phyloP scores from a whole-genome alignment of 2,113 vertebrate species.

The Bufo bufo region DNA sequence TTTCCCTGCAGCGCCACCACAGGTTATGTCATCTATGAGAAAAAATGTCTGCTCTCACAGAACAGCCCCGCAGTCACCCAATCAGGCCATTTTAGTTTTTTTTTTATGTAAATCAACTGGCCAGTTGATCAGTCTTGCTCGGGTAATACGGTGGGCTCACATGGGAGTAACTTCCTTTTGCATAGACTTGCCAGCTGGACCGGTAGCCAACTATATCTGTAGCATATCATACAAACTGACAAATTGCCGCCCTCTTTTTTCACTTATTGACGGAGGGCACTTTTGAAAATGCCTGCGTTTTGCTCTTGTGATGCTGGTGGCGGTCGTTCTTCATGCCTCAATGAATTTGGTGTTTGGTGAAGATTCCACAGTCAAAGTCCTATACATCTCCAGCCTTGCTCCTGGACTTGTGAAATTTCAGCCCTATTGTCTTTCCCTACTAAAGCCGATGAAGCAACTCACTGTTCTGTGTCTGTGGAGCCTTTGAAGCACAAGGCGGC shows the following conservation, averaged over 20 bases:
- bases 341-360: neutral
- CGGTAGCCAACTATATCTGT: neutral
- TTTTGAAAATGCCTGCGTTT: neutral
- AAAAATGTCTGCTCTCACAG: too few relatives aligned
- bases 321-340: neutral
- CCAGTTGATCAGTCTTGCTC: neutral
- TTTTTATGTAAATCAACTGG: neutral
- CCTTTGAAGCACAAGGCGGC: conserved; percentile 37
- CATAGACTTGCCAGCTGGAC: neutral
- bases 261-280: neutral
- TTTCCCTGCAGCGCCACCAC: too few relatives aligned
- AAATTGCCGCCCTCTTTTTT: neutral
- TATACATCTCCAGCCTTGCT: neutral
- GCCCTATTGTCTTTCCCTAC: conserved; percentile 33
- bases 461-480: conserved; percentile 40
- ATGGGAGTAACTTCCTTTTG: neutral
- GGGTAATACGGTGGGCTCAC: neutral
- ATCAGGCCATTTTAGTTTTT: neutral
- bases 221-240: neutral
- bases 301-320: neutral
- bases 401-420: conserved; percentile 41
- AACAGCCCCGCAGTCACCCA: neutral
- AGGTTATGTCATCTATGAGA: too few relatives aligned
- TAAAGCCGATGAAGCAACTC: conserved; percentile 35
- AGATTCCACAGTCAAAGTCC: neutral